A percentile compares a stretch with the other conserved stretches of the same genome.
These are phyloP conservation scores for Drosophila falleni DNA, from an alignment of 2,888 invertebrate species.

Conservation along the genomic window DNA sequence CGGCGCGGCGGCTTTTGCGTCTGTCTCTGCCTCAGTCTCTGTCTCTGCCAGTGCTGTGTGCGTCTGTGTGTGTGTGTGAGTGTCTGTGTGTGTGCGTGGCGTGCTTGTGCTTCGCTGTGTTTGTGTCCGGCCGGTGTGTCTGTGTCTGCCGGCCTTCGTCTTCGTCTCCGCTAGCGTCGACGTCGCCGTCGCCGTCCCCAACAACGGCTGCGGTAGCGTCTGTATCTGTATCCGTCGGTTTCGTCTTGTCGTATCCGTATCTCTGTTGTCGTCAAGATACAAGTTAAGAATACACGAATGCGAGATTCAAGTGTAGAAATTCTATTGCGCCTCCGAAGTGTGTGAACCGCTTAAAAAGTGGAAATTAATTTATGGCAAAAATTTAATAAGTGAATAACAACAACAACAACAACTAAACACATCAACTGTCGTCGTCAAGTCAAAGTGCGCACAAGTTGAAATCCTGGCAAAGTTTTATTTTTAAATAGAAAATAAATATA, in stretches of 20 bases:
- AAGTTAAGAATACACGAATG: slow-evolving; percentile 61
- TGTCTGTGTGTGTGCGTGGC: slow-evolving; percentile 20
- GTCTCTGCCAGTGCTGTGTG: slow-evolving; percentile 24
- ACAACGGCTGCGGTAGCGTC: slow-evolving; percentile 18
- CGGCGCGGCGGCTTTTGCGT: slow-evolving; percentile 53
- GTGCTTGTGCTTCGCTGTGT: slow-evolving; percentile 34
- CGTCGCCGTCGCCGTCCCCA: slow-evolving; percentile 15
- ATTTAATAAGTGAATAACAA: slow-evolving; percentile 65
- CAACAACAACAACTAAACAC: slow-evolving; percentile 17
- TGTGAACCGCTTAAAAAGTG: slow-evolving; percentile 44
- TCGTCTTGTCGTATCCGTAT: slow-evolving; percentile 30
- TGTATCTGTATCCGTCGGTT: slow-evolving; percentile 44
- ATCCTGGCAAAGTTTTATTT: slow-evolving; percentile 42
- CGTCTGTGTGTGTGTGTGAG: slow-evolving; percentile 21
- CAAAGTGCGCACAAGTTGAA: slow-evolving; percentile 39
- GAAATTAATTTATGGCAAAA: slow-evolving; percentile 68
- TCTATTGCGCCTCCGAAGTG: slow-evolving; percentile 33
- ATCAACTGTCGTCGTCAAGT: slow-evolving; percentile 9
- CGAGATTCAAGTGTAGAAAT: slow-evolving; percentile 62
- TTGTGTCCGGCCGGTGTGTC: slow-evolving; percentile 50
- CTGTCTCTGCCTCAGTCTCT: slow-evolving; percentile 19
- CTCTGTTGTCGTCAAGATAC: slow-evolving; percentile 44
- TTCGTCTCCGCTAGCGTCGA: slow-evolving; percentile 27
- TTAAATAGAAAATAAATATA: slow-evolving; percentile 39
- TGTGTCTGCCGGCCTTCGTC: slow-evolving; percentile 48